Evolutionary conservation across 2,888 invertebrate genomes (phyloP).

Genomic region (Cetonia aurata): DNA sequence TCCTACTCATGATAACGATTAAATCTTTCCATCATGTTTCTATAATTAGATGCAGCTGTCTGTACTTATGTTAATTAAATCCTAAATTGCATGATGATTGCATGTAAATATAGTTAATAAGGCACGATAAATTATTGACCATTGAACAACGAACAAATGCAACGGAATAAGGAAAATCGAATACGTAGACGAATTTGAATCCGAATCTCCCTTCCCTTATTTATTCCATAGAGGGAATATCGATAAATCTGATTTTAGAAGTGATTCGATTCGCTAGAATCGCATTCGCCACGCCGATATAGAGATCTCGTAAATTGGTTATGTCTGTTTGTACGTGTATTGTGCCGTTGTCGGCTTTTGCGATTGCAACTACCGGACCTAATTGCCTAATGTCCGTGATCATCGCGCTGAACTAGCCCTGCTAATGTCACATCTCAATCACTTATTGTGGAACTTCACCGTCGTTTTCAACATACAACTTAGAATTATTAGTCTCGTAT

Average conservation of each 20-base stretch:
- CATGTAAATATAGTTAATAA: too few relatives aligned
- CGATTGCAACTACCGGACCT: constrained; percentile 54
- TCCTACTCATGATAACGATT: too few relatives aligned
- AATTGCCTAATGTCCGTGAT: constrained; percentile 55
- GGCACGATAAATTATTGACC: too few relatives aligned
- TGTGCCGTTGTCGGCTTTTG: constrained; percentile 49
- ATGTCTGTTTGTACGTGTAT: constrained; percentile 34
- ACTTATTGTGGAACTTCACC: constrained; percentile 37
- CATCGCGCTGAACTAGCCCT: constrained; percentile 47
- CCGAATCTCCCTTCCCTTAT: too few relatives aligned
- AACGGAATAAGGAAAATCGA: neutral
- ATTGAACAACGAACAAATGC: too few relatives aligned
- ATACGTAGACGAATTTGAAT: neutral
- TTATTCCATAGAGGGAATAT: too few relatives aligned
- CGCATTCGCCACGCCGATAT: constrained; percentile 14
- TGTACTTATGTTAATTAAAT: too few relatives aligned
- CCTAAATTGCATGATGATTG: too few relatives aligned
- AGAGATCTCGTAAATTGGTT: constrained; percentile 22
- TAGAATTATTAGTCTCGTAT: neutral
- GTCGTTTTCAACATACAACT: constrained; percentile 3
- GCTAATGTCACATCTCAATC: constrained; percentile 45
- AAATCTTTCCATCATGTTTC: too few relatives aligned
- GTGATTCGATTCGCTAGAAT: constrained; percentile 4
- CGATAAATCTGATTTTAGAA: constrained; percentile 10
- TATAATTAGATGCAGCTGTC: too few relatives aligned